Conservation (phyloP, 2,113 vertebrate species). For the Dunckerocampus dactyliophorus region DNA sequence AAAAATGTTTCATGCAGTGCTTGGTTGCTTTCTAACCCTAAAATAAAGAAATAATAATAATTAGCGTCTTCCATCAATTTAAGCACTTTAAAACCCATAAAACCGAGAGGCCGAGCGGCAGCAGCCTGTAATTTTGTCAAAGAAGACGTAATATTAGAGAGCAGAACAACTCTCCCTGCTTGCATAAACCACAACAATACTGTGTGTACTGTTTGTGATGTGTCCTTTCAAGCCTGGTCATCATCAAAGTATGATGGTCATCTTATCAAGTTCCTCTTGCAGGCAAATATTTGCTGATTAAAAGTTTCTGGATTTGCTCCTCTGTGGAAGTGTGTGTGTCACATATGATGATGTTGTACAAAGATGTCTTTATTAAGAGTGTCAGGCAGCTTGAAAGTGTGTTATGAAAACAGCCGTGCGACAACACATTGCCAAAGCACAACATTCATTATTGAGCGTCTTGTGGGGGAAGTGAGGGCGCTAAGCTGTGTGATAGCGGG, state of each 20-base stretch:
- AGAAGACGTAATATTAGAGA: constrained; percentile 68
- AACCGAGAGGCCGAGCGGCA: constrained; percentile 11
- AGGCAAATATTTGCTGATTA: background rate
- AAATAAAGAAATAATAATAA: no score
- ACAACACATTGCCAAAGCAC: constrained; percentile 44
- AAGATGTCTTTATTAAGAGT: no score
- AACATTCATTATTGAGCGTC: constrained; percentile 55
- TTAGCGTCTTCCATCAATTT: constrained; percentile 65
- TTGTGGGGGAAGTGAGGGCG: constrained; percentile 51
- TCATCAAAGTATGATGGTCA: no score
- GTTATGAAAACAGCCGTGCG: constrained; percentile 27
- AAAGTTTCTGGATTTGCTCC: constrained; percentile 38
- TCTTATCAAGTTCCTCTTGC: no score
- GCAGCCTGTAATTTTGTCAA: constrained; percentile 69
- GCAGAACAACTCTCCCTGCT: constrained; percentile 42
- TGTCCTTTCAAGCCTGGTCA: no score
- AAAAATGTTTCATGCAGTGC: no score
- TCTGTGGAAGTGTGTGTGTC: constrained; percentile 7
- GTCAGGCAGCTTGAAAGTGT: background rate
- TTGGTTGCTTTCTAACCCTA: no score
- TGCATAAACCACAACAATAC: constrained; percentile 28
- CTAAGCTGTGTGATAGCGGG: constrained; percentile 49
- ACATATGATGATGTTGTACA: background rate
- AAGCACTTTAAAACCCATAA: constrained; percentile 67
- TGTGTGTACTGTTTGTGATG: no score